phyloP scores from a whole-genome alignment of 1,140 invertebrate genomes.

The Zophobas morio region DNA sequence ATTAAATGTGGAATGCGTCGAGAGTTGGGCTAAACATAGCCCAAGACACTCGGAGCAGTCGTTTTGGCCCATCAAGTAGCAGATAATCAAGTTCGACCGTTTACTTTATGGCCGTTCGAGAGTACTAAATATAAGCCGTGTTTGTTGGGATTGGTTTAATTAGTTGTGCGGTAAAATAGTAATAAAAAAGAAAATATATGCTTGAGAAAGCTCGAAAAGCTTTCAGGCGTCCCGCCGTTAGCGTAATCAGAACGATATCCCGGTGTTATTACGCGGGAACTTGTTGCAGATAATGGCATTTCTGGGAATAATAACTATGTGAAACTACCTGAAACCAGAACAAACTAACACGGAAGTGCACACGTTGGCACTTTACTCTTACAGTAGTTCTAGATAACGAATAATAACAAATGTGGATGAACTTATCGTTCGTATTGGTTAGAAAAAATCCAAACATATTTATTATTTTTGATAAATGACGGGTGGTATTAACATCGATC shows the following conservation, averaged over 20 bases:
- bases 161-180: conserved; percentile 16
- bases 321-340: too few species aligned
- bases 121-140: conserved; percentile 21
- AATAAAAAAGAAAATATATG: conserved; percentile 18
- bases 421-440: too few species aligned
- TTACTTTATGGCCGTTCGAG: conserved; percentile 27
- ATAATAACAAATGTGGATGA: too few species aligned
- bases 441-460: too few species aligned
- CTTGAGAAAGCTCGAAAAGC: conserved; percentile 6
- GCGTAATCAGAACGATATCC: conserved; percentile 19
- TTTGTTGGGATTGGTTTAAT: conserved; percentile 33
- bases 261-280: neutral
- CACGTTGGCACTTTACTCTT: too few species aligned
- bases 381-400: too few species aligned
- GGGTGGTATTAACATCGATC: too few species aligned
- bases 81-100: conserved; percentile 33
- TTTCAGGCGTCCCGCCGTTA: conserved; percentile 16
- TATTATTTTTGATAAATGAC: too few species aligned
- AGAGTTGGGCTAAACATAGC: conserved; percentile 1
- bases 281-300: neutral
- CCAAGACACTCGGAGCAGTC: conserved; percentile 4
- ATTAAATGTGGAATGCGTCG: conserved; percentile 2
- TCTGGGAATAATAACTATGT: neutral
- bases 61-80: conserved; percentile 35
- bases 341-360: too few species aligned